Evolutionary conservation across 2,797 vertebrate species (phyloP).

Genomic region (Catharus ustulatus): DNA sequence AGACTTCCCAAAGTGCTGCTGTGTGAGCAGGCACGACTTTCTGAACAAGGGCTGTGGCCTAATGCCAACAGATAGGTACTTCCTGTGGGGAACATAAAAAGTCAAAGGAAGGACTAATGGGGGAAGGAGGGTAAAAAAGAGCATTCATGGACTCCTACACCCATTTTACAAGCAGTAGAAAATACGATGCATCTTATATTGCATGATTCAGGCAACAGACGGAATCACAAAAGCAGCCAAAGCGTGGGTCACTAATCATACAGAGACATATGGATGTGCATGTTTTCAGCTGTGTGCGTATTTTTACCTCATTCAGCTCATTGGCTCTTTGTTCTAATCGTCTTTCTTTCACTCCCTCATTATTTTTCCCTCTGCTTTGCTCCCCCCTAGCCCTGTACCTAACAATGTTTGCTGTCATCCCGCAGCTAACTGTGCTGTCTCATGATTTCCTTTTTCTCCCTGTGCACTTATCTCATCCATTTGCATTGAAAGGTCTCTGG

Average conservation of each 20-base stretch:
- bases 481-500: constrained; percentile 51
- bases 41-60: not conserved
- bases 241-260: not conserved
- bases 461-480: constrained; percentile 18
- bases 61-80: not conserved
- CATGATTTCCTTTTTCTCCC: not conserved
- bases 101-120: not conserved
- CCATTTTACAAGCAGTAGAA: not conserved
- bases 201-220: not conserved
- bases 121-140: not conserved
- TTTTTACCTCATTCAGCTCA: not conserved
- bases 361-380: not conserved
- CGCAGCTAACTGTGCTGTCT: not conserved
- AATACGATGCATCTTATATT: not conserved
- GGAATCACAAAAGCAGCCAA: not conserved
- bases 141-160: not conserved
- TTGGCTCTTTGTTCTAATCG: not conserved
- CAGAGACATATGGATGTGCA: not conserved
- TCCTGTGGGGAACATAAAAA: not conserved
- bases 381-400: not conserved
- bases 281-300: not conserved
- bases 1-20: not conserved
- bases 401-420: not conserved
- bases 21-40: not conserved
- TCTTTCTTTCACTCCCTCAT: not conserved